A percentile compares a stretch with the other conserved stretches of the same genome.
Conservation (phyloP, 2,797 vertebrate genomes). For the Sebastes jordani region DNA sequence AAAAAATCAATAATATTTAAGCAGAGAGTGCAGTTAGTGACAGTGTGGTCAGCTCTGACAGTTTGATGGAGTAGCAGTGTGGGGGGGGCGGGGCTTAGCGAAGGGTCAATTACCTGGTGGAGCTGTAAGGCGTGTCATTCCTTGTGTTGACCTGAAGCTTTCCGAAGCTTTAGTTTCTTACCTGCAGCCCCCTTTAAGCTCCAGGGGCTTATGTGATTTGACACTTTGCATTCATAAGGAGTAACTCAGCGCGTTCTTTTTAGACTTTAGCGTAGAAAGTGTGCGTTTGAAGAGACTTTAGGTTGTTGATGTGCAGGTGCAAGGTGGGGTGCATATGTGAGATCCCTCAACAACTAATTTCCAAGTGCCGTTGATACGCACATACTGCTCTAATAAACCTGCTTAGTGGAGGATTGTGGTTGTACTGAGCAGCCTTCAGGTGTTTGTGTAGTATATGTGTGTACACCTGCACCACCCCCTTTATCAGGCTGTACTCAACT, state of each 20-base stretch:
- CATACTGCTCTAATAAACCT: not conserved
- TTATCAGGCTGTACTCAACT: not conserved
- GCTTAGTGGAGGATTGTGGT: not conserved
- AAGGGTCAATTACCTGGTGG: not conserved
- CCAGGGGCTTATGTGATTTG: constrained; percentile 16
- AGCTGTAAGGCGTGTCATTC: not conserved
- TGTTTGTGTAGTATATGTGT: constrained; percentile 4
- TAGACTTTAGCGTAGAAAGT: not conserved
- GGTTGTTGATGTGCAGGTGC: not conserved
- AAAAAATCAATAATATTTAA: no score
- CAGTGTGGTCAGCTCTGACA: no score
- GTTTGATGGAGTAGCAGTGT: no score
- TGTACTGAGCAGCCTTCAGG: not conserved
- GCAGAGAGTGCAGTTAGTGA: no score
- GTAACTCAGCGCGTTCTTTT: not conserved
- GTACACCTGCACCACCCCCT: not conserved
- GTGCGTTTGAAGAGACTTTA: not conserved
- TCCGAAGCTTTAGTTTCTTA: constrained; percentile 17
- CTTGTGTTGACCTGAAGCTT: constrained; percentile 17
- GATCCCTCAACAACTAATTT: not conserved
- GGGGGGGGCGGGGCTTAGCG: no score
- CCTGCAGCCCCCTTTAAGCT: constrained; percentile 7
- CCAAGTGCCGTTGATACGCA: not conserved
- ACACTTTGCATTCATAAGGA: not conserved
- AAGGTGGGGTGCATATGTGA: not conserved